Evolutionary conservation across 2,113 vertebrate species (phyloP), one percentile per base, ranked within the genome.

Genomic region (Callaeas wilsoni): DNA sequence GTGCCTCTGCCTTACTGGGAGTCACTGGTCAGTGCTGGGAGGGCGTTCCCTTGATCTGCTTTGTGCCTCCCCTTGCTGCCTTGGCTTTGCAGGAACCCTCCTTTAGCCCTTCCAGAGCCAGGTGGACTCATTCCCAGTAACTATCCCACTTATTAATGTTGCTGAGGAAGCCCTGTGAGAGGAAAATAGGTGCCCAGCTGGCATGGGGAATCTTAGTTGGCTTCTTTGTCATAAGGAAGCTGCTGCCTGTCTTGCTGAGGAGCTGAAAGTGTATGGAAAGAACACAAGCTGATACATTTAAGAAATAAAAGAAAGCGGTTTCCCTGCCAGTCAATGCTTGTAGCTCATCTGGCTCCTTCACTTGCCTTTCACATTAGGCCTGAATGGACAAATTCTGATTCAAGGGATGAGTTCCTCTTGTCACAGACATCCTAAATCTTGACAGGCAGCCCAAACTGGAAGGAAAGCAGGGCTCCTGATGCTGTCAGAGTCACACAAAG

Each of bases 81-180:
- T 19, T 49, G 70, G 62, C 62, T 39, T 27, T 47, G 35, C 74
- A n/a, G 33, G 16, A 44, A 2, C 9, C 1, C 0, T 69, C 33
- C 49, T 50, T 7, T 13, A 2, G 32, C 62, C 39, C 35, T 42
- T 35, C 20, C 47, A 7, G 65, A n/a, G 59, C 8, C 2, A 9
- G 32, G 7, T 5, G 26, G 6, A 1, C 5, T 59, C 13, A 0
- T 9, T 22, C 64, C 53, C 18, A 1, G 21, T 4, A 23, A 39
- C 41, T 9, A 2, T 62, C 67, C 63, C 21, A 1, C 6, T 29
- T 32, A 1, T 0, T 17, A 20, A 32, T 2, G 23, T 4, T 22
- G 7, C 15, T 9, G 35, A 22, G 12, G 44, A 18, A 21, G 23
- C 27, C 44, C 37, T 9, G 12, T 5, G 32, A n/a, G 44, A 25